Conservation (phyloP, 2,113 vertebrate genomes). For the Piliocolobus tephrosceles region DNA sequence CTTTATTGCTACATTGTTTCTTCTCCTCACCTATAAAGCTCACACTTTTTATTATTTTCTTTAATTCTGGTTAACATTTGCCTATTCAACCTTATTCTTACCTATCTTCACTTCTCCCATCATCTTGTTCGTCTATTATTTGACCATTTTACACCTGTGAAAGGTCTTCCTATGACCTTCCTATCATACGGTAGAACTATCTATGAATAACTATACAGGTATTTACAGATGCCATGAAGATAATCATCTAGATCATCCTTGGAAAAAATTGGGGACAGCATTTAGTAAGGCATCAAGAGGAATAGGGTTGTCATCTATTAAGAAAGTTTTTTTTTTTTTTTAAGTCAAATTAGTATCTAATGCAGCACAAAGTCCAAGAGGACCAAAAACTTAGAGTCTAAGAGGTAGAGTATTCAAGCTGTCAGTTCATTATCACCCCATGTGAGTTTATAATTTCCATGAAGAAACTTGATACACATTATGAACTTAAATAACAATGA, state of each 20-base stretch:
- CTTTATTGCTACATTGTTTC: not conserved
- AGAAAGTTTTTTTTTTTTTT: not conserved
- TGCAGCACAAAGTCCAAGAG: not conserved
- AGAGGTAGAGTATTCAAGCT: not conserved
- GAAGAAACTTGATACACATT: not conserved
- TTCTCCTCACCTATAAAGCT: not conserved
- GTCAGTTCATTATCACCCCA: not conserved
- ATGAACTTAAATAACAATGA: slow-evolving; percentile 4
- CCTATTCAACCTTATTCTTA: not conserved
- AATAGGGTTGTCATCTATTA: not conserved
- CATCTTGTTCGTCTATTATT: not conserved
- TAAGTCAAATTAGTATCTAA: not conserved
- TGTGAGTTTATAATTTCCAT: slow-evolving; percentile 4
- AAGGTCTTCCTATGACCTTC: not conserved
- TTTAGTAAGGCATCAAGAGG: not conserved
- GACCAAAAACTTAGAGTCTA: not conserved
- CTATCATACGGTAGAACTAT: not conserved
- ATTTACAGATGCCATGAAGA: not conserved
- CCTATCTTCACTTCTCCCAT: not conserved
- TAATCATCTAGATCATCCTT: not conserved
- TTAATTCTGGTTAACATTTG: not conserved
- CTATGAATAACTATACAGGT: not conserved
- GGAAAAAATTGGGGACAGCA: not conserved
- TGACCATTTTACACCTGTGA: not conserved
- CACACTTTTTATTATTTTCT: not conserved